Conservation (phyloP, 2,888 invertebrate genomes). For the Habroteleia sp. region DNA sequence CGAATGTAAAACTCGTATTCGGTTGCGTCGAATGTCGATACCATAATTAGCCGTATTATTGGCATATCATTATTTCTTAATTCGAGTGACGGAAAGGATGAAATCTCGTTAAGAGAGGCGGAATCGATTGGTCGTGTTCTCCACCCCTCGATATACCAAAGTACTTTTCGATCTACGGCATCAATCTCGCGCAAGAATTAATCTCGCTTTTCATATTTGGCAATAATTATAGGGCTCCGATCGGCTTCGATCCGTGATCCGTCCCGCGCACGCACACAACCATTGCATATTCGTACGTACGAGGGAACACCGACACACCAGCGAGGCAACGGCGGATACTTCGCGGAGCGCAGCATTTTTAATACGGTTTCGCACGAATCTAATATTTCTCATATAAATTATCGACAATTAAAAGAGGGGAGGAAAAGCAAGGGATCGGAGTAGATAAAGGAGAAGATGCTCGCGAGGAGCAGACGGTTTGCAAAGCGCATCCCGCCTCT, state of each 20-base stretch:
- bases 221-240: slow-evolving; percentile 80
- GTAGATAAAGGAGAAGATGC: slow-evolving; percentile 57
- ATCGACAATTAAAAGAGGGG: slow-evolving; percentile 80
- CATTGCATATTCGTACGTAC: slow-evolving; percentile 11
- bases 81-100: slow-evolving; percentile 79
- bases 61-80: slow-evolving; percentile 80
- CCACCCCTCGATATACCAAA: slow-evolving; percentile 66
- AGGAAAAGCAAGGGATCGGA: slow-evolving; percentile 70
- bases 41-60: slow-evolving; percentile 78
- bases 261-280: slow-evolving; percentile 63
- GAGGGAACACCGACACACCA: slow-evolving; percentile 17
- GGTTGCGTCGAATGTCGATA: slow-evolving; percentile 50
- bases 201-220: slow-evolving; percentile 81
- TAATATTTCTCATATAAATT: slow-evolving; percentile 81
- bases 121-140: slow-evolving; percentile 73
- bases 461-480: slow-evolving; percentile 52
- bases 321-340: slow-evolving; percentile 31
- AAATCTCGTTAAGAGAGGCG: slow-evolving; percentile 81
- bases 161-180: slow-evolving; percentile 79
- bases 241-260: slow-evolving; percentile 72
- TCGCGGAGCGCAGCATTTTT: slow-evolving; percentile 68
- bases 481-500: slow-evolving; percentile 47
- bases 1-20: slow-evolving; percentile 37
- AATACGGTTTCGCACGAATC: slow-evolving; percentile 81
- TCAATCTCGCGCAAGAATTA: slow-evolving; percentile 81